Evolutionary conservation across 2,113 vertebrate genomes (phyloP), one percentile per base, ranked within the genome.

Genomic region (Corythornis vintsioides): DNA sequence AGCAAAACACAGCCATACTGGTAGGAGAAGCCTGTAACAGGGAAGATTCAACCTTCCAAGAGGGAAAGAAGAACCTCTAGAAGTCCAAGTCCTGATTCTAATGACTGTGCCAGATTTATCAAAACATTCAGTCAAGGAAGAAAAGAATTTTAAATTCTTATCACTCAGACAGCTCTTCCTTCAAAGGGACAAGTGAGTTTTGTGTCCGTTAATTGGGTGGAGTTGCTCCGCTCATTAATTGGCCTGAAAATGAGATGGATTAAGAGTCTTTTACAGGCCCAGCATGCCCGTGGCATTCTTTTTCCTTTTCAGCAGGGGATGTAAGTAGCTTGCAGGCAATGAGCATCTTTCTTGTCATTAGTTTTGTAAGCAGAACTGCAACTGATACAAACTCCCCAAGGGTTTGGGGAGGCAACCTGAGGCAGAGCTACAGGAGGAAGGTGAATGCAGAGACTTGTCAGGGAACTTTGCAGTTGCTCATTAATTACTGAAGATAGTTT

Each of bases 251-350:
- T 75, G 40, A 89, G 57, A 75, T 10, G 35, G 19, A 61, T 87
- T 82, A 82, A 82, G 77, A 84, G n/a, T 45, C 13, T 75, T 86
- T 92, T 88, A 64, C 52, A 52, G 50, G 50, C 18, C 53, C 65
- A 55, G 33, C 4, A 1, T 2, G 53, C 89, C 91, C 25, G 45
- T 82, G 87, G 35, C 74, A 61, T 3, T 72, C 70, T 84, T 95
- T 91, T 77, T 92, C 74, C 65, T 75, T 61, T 78, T 87, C 82
- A 83, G 89, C 71, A 77, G 78, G 89, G 40, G 25, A n/a, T 40
- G 15, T 22, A 53, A 77, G 10, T 16, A 64, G 25, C 40, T 94
- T 76, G 57, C 40, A 86, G 79, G 40, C 55, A 82, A 55, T 4
- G 13, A 93, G 35, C 60, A 80, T 77, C 91, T 71, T 70, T 82